Conservation (phyloP, 1,140 invertebrate genomes). For the Temnothorax longispinosus region DNA sequence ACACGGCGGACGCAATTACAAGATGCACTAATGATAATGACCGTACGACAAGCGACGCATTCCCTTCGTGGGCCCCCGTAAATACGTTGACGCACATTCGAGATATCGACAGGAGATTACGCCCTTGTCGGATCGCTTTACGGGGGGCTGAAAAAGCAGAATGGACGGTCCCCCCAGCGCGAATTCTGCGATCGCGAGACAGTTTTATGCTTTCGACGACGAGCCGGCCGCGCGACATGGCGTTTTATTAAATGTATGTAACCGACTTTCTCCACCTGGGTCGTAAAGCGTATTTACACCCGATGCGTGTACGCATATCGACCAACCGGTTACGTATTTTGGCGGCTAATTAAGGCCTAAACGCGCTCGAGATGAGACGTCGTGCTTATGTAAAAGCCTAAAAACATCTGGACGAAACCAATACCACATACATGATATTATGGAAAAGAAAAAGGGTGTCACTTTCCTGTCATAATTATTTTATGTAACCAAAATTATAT, state of each 20-base stretch:
- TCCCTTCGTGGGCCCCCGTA: not conserved
- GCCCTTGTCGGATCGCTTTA: not conserved
- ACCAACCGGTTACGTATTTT: constrained; percentile 20
- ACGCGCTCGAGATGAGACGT: constrained; percentile 11
- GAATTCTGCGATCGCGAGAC: not conserved
- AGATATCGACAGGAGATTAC: constrained; percentile 38
- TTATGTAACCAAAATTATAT: not conserved
- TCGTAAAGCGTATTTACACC: constrained; percentile 46
- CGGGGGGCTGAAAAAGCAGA: constrained; percentile 26
- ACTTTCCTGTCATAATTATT: not conserved
- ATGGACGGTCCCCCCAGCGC: not conserved
- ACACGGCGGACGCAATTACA: constrained; percentile 37
- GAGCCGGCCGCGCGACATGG: not conserved
- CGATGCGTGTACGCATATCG: constrained; percentile 1
- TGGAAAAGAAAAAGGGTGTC: not conserved
- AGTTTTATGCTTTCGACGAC: constrained; percentile 9
- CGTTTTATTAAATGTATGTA: constrained; percentile 52
- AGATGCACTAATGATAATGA: constrained; percentile 43
- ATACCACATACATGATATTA: not conserved
- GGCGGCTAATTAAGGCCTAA: constrained; percentile 38
- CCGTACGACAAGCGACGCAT: not conserved
- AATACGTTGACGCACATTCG: not conserved
- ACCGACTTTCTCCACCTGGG: constrained; percentile 50
- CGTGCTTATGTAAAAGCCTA: constrained; percentile 2
- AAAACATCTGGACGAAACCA: not conserved